Base-by-base conservation (phyloP, 2,113 vertebrate genomes). In the Lepus europaeus region DNA sequence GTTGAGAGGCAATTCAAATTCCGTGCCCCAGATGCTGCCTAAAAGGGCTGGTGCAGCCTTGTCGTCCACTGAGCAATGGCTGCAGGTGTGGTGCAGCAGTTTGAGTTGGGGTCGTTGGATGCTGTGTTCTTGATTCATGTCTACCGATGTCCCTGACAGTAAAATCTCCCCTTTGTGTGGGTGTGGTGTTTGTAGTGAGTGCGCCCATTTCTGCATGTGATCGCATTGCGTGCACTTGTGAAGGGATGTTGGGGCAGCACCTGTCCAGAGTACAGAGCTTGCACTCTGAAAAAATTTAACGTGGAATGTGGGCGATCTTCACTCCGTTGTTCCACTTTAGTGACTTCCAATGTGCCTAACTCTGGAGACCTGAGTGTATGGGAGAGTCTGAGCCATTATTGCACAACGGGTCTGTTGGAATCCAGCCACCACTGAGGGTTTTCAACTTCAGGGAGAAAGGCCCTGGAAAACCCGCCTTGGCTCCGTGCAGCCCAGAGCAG, bases 401-500 rank as follows among this genome's bases (percentile, higher is more conserved):
- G 49, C 39, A 82, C 90, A 97, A 90, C 88, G 88, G 80, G 89
- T 31, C 64, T 72, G 88, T 79, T 95, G 95, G 95, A 95, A 69
- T 95, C 95, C 92, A 76, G 10, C 96, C 90, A 33, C 89, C 94
- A 92, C 36, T 1, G 83, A 76, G 29, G 22, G 8, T 82, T 97
- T 97, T 66, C 39, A 70, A 64, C 66, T 78, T 49, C 61, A n/a
- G 95, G 96, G 90, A 56, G 12, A 89, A 96, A 94, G 93, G 0
- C 56, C 53, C n/a, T 1, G 0, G 49, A 49, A 85, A 95, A 94
- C 90, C 85, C 90, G 69, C 84, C 88, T 63, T 95, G 94, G 94
- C 95, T 96, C 96, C 51, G 95, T 89, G 31, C 92, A 91, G 94
- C 94, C 89, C 2, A 82, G 96, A 97, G 90, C 76, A 72, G 91